phyloP scores from a whole-genome alignment of 2,888 invertebrate genomes.

The Agriotes lineatus region DNA sequence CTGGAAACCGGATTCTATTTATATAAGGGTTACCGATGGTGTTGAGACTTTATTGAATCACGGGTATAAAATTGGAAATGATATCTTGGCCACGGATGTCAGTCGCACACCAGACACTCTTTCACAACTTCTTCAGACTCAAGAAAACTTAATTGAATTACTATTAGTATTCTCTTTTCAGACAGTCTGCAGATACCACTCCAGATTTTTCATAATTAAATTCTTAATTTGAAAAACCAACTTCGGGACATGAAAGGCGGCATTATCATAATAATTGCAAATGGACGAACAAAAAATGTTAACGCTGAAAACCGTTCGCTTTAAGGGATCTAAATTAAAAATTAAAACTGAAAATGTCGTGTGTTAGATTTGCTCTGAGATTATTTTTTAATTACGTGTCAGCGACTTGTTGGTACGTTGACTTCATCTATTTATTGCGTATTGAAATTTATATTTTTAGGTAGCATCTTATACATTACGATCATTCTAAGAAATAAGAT shows the following conservation, averaged over 20 bases:
- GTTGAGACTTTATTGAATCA: slow-evolving; percentile 64
- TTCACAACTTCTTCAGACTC: slow-evolving; percentile 59
- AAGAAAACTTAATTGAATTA: slow-evolving; percentile 64
- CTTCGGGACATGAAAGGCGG: slow-evolving; percentile 31
- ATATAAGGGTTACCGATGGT: slow-evolving; percentile 64
- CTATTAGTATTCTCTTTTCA: slow-evolving; percentile 63
- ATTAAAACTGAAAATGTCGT: not conserved
- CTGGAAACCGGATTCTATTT: slow-evolving; percentile 49
- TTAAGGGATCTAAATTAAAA: not conserved
- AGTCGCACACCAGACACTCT: slow-evolving; percentile 61
- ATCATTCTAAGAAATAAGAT: too few species aligned
- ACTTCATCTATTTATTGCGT: not conserved
- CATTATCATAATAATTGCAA: slow-evolving; percentile 26
- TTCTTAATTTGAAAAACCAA: slow-evolving; percentile 59
- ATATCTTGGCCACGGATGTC: slow-evolving; percentile 63
- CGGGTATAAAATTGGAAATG: slow-evolving; percentile 64
- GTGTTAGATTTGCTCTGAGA: not conserved
- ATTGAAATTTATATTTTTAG: too few species aligned
- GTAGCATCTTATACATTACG: too few species aligned
- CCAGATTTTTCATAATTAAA: slow-evolving; percentile 61
- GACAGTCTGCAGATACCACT: slow-evolving; percentile 55
- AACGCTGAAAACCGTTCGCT: slow-evolving; percentile 2
- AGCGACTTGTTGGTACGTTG: not conserved
- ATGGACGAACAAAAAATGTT: slow-evolving; percentile 10
- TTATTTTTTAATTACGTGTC: not conserved